Evolutionary conservation across 2,797 vertebrate species (phyloP).

Genomic region (Okamejei kenojei): DNA sequence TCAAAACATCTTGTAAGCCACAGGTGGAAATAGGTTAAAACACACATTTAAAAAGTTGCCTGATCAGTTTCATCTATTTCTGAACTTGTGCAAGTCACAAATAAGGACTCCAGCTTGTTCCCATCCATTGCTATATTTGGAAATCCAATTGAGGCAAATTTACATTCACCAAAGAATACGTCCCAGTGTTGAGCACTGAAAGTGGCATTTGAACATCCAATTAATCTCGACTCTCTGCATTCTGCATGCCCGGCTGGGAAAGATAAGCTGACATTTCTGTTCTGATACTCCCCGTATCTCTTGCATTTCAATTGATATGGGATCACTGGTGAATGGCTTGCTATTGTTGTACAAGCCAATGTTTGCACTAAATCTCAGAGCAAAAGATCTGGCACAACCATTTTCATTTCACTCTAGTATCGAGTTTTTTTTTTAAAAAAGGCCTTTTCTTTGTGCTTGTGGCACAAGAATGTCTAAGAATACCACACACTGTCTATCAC

Average conservation of each 20-base stretch:
- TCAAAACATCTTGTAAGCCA: not conserved
- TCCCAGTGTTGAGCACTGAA: not conserved
- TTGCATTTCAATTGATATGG: constrained; percentile 1
- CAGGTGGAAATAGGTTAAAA: not conserved
- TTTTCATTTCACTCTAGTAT: not conserved
- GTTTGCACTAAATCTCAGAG: constrained; percentile 9
- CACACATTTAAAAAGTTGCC: not conserved
- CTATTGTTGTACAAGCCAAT: not conserved
- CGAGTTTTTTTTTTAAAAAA: not conserved
- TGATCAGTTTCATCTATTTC: not conserved
- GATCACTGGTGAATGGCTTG: not conserved
- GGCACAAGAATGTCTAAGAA: not conserved
- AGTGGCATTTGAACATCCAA: not conserved
- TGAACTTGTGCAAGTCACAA: not conserved
- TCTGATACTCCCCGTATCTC: constrained; percentile 2
- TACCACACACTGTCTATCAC: not conserved
- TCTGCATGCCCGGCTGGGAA: not conserved
- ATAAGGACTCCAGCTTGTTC: not conserved
- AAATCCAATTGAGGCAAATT: not conserved
- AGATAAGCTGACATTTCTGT: not conserved
- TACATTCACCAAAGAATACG: not conserved
- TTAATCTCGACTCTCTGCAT: not conserved
- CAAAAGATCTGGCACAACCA: not conserved
- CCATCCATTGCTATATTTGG: not conserved
- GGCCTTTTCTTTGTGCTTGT: not conserved